Percentiles rank a stretch among this genome's conserved stretches.
These are phyloP conservation scores for Sphaeridia pumilis DNA, from an alignment of 2,888 invertebrate species.

Conservation along the genomic window DNA sequence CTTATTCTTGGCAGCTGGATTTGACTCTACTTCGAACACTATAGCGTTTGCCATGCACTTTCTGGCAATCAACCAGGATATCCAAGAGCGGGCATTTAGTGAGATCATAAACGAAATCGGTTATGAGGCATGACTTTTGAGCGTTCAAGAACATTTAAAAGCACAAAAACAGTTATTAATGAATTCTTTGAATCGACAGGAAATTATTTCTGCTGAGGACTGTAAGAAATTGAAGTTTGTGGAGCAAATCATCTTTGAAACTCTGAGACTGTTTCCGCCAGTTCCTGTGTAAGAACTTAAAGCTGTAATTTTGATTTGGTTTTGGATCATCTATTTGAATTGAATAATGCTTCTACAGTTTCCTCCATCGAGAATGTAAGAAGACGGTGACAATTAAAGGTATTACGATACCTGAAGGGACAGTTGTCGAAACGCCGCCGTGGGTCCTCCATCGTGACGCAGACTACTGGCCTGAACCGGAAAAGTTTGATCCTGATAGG, in stretches of 20 bases:
- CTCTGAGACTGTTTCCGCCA: slow-evolving; percentile 31
- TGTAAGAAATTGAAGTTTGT: slow-evolving; percentile 28
- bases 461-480: slow-evolving; percentile 34
- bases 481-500: slow-evolving; percentile 21
- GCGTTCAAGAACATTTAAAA: not conserved
- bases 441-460: slow-evolving; percentile 32
- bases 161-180: not conserved
- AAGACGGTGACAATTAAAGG: slow-evolving; percentile 35
- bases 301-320: not conserved
- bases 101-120: slow-evolving; percentile 34
- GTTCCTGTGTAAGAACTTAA: slow-evolving; percentile 29
- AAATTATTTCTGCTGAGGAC: slow-evolving; percentile 31
- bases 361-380: slow-evolving; percentile 33
- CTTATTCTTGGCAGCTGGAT: slow-evolving; percentile 34
- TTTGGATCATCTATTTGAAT: slow-evolving; percentile 2
- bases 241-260: slow-evolving; percentile 34
- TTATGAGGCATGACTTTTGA: slow-evolving; percentile 22
- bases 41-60: slow-evolving; percentile 34
- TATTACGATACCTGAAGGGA: slow-evolving; percentile 30
- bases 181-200: slow-evolving; percentile 10
- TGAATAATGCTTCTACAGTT: slow-evolving; percentile 18
- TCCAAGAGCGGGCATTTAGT: slow-evolving; percentile 32
- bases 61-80: slow-evolving; percentile 31
- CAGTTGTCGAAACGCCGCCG: slow-evolving; percentile 33
- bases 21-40: slow-evolving; percentile 34